Conservation (phyloP, 2,888 invertebrate species). For the Aleiodes testaceus region DNA sequence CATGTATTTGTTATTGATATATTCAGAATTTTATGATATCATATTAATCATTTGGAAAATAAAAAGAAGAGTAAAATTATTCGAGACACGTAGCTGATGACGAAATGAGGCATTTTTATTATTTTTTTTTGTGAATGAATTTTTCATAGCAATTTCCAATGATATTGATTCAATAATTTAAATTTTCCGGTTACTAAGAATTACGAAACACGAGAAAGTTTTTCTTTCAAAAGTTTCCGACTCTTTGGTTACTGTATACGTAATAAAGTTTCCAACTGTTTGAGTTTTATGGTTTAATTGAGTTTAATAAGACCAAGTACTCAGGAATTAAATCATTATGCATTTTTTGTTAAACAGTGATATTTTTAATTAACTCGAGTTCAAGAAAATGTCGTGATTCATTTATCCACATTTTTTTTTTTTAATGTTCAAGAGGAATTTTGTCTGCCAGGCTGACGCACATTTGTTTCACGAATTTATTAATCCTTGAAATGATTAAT, state of each 20-base stretch:
- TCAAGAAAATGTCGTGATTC: no score
- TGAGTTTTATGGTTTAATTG: constrained; percentile 24
- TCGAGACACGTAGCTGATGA: background rate
- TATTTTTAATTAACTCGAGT: background rate
- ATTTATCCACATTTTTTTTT: no score
- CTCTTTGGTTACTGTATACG: constrained; percentile 20
- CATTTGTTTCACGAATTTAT: no score
- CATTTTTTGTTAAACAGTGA: constrained; percentile 9
- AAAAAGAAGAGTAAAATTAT: background rate
- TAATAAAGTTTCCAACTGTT: constrained; percentile 24
- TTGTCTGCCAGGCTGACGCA: no score
- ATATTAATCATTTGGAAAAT: background rate
- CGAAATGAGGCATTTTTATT: background rate
- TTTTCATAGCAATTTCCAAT: background rate
- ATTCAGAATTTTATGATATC: no score
- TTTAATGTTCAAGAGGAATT: no score
- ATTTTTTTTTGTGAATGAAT: no score
- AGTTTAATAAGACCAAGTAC: constrained; percentile 26
- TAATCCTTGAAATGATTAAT: no score
- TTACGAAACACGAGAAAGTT: background rate
- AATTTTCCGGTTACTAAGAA: constrained; percentile 8
- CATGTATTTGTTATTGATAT: no score
- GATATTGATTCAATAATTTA: constrained; percentile 19
- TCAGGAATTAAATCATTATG: constrained; percentile 23
- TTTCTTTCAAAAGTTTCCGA: constrained; percentile 13